A percentile compares a stretch with the other conserved stretches of the same genome.
Evolutionary conservation across 2,888 invertebrate genomes (phyloP).

Genomic region (Palloptera scutellata): DNA sequence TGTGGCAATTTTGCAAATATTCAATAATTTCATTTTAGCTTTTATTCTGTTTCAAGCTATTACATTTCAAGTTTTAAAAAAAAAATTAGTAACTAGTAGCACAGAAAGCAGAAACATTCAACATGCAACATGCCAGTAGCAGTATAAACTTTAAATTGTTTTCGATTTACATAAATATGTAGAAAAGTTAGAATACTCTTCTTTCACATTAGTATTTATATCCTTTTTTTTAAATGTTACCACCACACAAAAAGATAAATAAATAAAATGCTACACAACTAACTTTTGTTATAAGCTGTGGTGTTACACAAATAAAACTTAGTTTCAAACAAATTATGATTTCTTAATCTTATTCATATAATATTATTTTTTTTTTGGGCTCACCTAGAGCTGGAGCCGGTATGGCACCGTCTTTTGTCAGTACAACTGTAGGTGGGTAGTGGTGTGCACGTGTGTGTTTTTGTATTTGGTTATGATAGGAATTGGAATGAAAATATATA

Average conservation of each 20-base stretch:
- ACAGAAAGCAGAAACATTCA: no score
- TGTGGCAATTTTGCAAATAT: not conserved
- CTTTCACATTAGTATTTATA: not conserved
- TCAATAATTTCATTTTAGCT: not conserved
- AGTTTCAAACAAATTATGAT: not conserved
- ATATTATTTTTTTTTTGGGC: constrained; percentile 49
- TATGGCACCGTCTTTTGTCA: constrained; percentile 66
- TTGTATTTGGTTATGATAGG: not conserved
- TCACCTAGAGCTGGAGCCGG: constrained; percentile 66
- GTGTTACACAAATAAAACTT: not conserved
- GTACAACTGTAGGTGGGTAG: constrained; percentile 52
- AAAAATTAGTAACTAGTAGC: no score
- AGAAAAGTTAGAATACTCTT: not conserved
- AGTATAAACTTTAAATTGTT: not conserved
- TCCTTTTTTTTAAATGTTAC: not conserved
- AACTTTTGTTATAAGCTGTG: no score
- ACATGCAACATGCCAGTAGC: not conserved
- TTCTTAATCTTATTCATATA: constrained; percentile 26
- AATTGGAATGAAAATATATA: no score
- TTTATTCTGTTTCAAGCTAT: no score
- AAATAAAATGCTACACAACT: no score
- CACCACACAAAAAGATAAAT: not conserved
- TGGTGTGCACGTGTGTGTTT: constrained; percentile 1
- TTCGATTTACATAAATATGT: not conserved
- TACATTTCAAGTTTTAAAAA: no score